Base-by-base conservation (phyloP, 2,888 invertebrate species). In the Tachina lurida region DNA sequence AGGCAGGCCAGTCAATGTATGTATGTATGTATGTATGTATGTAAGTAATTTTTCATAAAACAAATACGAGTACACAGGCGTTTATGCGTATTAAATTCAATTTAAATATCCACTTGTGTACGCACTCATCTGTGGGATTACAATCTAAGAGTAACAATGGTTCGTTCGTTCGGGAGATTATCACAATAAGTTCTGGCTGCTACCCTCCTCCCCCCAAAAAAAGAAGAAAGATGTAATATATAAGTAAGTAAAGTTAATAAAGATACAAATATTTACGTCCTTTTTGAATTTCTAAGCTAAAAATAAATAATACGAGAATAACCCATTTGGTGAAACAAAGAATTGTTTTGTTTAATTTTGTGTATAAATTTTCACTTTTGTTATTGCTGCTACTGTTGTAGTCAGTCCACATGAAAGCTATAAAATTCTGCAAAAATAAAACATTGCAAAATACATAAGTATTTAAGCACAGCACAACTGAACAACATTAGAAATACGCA, bases 41-140 rank as follows among this genome's bases (percentile, higher is more conserved):
- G 82, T 77, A 77, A 67, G 78, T 75, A 71, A 82, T 87, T 88
- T 87, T 87, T 87, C 87, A 86, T 87, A 84, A 87, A 87, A 88
- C 88, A 89, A 87, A 81, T 45, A 84, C n/a, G n/a, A 84, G 81
- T 39, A 22, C 22, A 56, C 58, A 84, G 88, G 88, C 89, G 88
- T 89, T 89, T 89, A 87, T 85, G 88, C 88, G 87, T 88, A 79
- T 60, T 86, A 88, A 89, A 89, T 89, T 89, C 87, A 89, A 89
- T 91, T 90, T 89, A 89, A 89, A 91, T 90, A 90, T 92, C 91
- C 92, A 91, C 91, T 91, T 91, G 90, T 90, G 90, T 88, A 89
- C 86, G 87, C 91, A 90, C 87, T 90, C 90, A 88, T 88, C 90
- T 91, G 90, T 91, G 88, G 89, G 79, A 88, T 88, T 88, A 88